Conservation (phyloP, 2,113 vertebrate species). For the Thinocorus orbignyianus region DNA sequence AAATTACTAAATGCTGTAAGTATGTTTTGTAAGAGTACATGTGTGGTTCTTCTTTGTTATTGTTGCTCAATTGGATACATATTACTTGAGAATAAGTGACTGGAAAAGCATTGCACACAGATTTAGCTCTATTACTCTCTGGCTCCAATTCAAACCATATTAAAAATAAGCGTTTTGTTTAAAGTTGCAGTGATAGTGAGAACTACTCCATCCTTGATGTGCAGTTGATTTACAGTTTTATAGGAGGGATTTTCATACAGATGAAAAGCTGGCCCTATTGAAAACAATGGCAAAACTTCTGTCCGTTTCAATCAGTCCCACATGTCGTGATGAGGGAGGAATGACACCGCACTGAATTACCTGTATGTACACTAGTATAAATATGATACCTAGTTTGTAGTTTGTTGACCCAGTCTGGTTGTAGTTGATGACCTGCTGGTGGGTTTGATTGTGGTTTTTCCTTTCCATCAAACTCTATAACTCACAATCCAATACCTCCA, state of each 20-base stretch:
- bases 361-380: not conserved
- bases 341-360: constrained; percentile 32
- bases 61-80: constrained; percentile 60
- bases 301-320: not conserved
- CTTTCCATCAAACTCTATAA: constrained; percentile 52
- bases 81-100: constrained; percentile 53
- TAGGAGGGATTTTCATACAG: not conserved
- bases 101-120: constrained; percentile 35
- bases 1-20: constrained; percentile 40
- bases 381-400: constrained; percentile 20
- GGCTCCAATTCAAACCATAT: constrained; percentile 23
- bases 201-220: not conserved
- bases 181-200: constrained; percentile 25
- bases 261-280: not conserved
- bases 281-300: constrained; percentile 27
- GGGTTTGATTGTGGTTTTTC: constrained; percentile 45
- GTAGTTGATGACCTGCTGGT: constrained; percentile 15
- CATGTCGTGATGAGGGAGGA: not conserved
- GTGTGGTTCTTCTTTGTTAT: constrained; percentile 47
- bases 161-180: constrained; percentile 42
- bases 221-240: not conserved
- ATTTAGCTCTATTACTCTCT: constrained; percentile 29
- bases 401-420: constrained; percentile 17
- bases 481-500: constrained; percentile 18
- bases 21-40: constrained; percentile 62